Percentiles rank a stretch among this genome's conserved stretches.
phyloP scores from a whole-genome alignment of 1,140 invertebrate genomes.

The Mycetomoellerius zeteki region DNA sequence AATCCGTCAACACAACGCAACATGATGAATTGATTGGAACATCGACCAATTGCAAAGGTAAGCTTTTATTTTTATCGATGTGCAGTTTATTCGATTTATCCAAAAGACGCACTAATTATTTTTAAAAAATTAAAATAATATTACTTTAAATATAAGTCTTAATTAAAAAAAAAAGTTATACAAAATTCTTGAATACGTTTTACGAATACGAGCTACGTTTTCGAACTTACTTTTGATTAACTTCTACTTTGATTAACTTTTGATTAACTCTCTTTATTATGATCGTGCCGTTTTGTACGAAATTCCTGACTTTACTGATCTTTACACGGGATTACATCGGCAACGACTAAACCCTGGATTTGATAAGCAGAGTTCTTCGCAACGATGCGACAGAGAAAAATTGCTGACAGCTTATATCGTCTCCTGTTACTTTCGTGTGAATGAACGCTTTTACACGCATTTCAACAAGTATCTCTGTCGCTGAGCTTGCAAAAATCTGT shows the following conservation, averaged over 20 bases:
- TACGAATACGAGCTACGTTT: background rate
- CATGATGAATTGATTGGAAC: conserved; percentile 33
- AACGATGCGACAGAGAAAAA: conserved; percentile 62
- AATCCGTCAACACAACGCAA: conserved; percentile 21
- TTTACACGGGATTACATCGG: conserved; percentile 35
- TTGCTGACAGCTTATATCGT: conserved; percentile 55
- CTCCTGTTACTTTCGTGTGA: conserved; percentile 41
- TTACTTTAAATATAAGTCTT: background rate
- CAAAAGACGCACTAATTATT: conserved; percentile 30
- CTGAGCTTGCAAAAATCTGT: conserved; percentile 19
- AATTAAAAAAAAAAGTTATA: conserved; percentile 1
- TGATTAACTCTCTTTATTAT: background rate
- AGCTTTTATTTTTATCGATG: background rate
- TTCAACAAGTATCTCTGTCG: conserved; percentile 14
- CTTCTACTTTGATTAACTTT: no score
- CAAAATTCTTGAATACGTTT: background rate
- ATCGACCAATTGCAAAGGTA: background rate
- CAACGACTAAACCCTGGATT: conserved; percentile 49
- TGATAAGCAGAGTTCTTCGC: background rate
- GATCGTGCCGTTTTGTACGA: background rate
- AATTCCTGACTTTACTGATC: conserved; percentile 9
- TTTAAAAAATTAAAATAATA: background rate
- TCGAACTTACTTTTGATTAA: conserved; percentile 6
- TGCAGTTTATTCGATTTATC: conserved; percentile 7
- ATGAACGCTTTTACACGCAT: conserved; percentile 40